Evolutionary conservation across 2,888 invertebrate genomes (phyloP).

Genomic region (Netelia melanura): DNA sequence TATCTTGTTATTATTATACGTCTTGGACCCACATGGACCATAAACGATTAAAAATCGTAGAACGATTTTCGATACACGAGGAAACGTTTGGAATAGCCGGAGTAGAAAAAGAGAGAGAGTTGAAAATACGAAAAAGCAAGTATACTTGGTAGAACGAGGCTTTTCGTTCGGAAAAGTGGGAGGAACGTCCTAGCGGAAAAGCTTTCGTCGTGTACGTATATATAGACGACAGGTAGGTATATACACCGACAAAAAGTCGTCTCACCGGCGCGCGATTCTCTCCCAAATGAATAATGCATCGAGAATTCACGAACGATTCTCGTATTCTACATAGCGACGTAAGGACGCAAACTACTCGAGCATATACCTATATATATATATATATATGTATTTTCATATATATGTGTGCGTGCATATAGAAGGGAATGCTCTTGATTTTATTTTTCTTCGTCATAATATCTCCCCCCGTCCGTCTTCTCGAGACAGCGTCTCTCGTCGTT

Average conservation of each 20-base stretch:
- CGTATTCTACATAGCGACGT: conserved; percentile 62
- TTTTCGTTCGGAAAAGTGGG: conserved; percentile 30
- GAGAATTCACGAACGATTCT: conserved; percentile 69
- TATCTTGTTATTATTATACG: neutral
- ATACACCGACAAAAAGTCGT: conserved; percentile 38
- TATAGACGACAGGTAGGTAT: neutral
- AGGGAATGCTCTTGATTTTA: conserved; percentile 8
- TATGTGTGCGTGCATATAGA: neutral
- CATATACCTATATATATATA: neutral
- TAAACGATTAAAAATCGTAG: neutral
- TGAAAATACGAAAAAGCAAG: conserved; percentile 38
- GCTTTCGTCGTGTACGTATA: conserved; percentile 22
- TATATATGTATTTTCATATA: neutral
- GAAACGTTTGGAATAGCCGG: conserved; percentile 1
- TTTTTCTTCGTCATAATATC: conserved; percentile 54
- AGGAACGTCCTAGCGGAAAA: conserved; percentile 49
- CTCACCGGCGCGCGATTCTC: conserved; percentile 1
- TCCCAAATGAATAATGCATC: conserved; percentile 70
- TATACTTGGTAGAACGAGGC: conserved; percentile 46
- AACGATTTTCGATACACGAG: neutral
- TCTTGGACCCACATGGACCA: neutral
- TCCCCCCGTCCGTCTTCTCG: neutral
- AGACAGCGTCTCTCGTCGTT: conserved; percentile 11
- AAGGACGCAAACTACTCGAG: conserved; percentile 30
- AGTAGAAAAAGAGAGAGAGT: conserved; percentile 5